These are phyloP conservation scores for Camptogramma bilineatum DNA, from an alignment of 2,888 invertebrate genomes.

Conservation along the genomic window DNA sequence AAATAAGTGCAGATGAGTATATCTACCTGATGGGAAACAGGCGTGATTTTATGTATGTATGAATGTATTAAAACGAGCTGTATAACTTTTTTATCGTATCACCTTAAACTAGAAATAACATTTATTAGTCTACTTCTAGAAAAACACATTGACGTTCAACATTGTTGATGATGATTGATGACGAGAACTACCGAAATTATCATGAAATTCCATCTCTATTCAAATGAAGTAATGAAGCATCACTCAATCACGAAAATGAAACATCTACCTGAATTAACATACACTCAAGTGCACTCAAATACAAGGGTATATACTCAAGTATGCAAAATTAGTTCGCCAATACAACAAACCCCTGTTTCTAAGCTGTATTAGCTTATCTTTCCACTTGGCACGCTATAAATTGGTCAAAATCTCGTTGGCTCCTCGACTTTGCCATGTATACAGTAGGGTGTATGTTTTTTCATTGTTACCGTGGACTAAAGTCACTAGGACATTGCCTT, in stretches of 20 bases:
- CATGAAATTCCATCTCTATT: not conserved
- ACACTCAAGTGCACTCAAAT: constrained; percentile 54
- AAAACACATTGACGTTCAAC: not conserved
- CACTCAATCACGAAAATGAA: constrained; percentile 35
- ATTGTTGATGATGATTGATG: not conserved
- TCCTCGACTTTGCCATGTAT: constrained; percentile 75
- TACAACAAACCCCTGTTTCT: constrained; percentile 70
- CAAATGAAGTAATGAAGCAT: constrained; percentile 37
- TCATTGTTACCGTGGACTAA: not conserved
- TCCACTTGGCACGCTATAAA: constrained; percentile 84
- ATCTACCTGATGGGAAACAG: too few species aligned
- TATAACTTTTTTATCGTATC: too few species aligned
- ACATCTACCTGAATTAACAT: constrained; percentile 48
- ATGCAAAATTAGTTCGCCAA: constrained; percentile 82
- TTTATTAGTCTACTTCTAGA: too few species aligned
- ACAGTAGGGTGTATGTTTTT: constrained; percentile 55
- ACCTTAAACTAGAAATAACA: too few species aligned
- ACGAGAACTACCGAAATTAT: not conserved
- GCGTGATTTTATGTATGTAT: too few species aligned
- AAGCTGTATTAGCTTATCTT: constrained; percentile 83
- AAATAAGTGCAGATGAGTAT: too few species aligned
- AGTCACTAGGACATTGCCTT: not conserved
- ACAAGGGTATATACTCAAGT: constrained; percentile 47
- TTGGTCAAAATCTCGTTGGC: constrained; percentile 84
- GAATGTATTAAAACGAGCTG: too few species aligned